Conservation (phyloP, 2,113 vertebrate species). For the Hippolais icterina region DNA sequence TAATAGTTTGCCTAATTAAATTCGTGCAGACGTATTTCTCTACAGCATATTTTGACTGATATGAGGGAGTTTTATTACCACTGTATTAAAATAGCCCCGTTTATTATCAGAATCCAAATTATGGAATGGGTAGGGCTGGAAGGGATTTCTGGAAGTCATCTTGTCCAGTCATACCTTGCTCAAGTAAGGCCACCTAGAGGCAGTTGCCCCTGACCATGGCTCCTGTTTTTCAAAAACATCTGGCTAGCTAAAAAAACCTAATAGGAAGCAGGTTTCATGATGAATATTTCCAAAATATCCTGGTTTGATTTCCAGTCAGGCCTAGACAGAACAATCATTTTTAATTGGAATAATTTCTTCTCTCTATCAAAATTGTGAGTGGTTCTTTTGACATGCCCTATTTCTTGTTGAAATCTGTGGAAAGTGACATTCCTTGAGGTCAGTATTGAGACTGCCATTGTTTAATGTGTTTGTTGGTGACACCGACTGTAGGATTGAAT, state of each 20-base stretch:
- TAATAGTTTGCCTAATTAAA: neutral
- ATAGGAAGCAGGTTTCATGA: neutral
- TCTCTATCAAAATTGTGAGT: neutral
- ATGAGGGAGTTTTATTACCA: neutral
- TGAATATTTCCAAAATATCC: neutral
- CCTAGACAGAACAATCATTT: neutral
- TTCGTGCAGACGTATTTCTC: neutral
- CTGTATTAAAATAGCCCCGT: neutral
- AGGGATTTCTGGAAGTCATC: neutral
- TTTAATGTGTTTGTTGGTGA: neutral
- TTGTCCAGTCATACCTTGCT: neutral
- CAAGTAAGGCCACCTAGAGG: neutral
- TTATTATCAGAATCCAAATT: neutral
- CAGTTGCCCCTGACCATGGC: neutral
- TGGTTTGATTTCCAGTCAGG: neutral
- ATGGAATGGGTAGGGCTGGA: neutral
- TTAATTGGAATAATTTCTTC: neutral
- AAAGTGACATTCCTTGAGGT: neutral
- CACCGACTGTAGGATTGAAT: neutral
- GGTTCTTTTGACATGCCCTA: neutral
- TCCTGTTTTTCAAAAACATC: neutral
- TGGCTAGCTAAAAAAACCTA: neutral
- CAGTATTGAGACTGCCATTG: fast-evolving
- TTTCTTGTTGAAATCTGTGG: neutral
- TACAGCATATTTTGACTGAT: neutral